Base-by-base conservation (phyloP, 2,113 vertebrate species). In the Tenebrosternarchus preto region DNA sequence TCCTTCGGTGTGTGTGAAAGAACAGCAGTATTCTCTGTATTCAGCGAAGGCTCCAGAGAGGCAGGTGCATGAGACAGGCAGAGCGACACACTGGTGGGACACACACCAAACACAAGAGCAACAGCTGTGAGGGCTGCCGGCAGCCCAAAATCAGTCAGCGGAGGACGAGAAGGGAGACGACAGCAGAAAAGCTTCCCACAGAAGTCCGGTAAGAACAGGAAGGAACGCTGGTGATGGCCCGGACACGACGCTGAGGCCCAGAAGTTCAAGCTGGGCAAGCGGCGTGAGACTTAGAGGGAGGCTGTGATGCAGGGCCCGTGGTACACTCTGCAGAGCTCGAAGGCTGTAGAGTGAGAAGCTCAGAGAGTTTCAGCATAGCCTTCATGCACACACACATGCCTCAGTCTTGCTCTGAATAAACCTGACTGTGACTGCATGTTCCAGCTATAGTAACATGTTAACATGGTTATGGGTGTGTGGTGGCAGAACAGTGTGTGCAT, bases 251-350 rank as follows among this genome's bases (percentile, higher is more conserved):
- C 93, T 98, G 85, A 98, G 43, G 43, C 43, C 43, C 95, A 1
- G 89, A 74, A 83, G 90, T 94, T 92, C 0, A 95, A 96, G 27
- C 84, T 96, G 77, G 96, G 95, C 82, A 94, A 86, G 12, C 1
- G 12, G 43, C 43, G 8, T 11, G 39, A 46, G 53, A 93, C 33
- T 96, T 94, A 24, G 85, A 92, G 0, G 93, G 9, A 12, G 9
- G 93, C 0, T 81, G 94, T 25, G 53, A 12, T 55, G 39, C 15
- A 0, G 69, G 72, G 25, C 63, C 20, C 59, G 19, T 24, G 0
- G 78, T 50, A 6, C 24, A 39, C 59, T 73, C 57, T 20, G 64
- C 50, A 22, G 57, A 46, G 36, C 72, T 64, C 11, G 1, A 50
- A 50, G 43, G 43, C 43, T 12, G 8, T 31, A n/a, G 33, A 69